Evolutionary conservation across 2,797 vertebrate species (phyloP).

Genomic region (Scarus forsteni): DNA sequence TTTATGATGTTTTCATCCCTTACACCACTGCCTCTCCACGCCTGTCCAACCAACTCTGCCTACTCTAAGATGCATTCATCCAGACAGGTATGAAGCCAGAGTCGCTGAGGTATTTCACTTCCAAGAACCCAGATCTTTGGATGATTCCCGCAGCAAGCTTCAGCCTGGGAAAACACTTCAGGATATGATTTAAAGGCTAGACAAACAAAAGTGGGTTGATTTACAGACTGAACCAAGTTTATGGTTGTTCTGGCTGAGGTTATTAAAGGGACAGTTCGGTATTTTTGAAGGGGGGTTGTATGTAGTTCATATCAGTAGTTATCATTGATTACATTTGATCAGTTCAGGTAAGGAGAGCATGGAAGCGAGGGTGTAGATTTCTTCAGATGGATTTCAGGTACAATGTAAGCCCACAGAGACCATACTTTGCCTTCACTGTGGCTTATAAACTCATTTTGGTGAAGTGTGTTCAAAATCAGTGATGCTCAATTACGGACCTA

Average conservation of each 20-base stretch:
- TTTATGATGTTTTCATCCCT: constrained; percentile 44
- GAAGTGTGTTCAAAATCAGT: no score
- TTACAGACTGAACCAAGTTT: constrained; percentile 14
- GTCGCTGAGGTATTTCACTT: constrained; percentile 45
- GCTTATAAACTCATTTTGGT: no score
- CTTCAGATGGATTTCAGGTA: no score
- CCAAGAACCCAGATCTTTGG: constrained; percentile 22
- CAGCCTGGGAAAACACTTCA: constrained; percentile 34
- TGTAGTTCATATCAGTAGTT: no score
- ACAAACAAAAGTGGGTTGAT: constrained; percentile 22
- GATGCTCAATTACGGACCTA: no score
- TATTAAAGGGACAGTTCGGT: not conserved
- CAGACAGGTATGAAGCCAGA: constrained; percentile 57
- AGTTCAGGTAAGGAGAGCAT: no score
- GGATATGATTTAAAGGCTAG: constrained; percentile 42
- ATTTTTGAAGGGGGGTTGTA: no score
- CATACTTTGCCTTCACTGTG: no score
- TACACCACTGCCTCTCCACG: constrained; percentile 15
- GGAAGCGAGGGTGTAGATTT: no score
- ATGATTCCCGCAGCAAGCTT: constrained; percentile 28
- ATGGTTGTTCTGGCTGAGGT: constrained; percentile 2
- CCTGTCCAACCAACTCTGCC: constrained; percentile 20
- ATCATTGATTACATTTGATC: no score
- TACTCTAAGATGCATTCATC: constrained; percentile 60
- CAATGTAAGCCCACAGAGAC: no score